These are phyloP conservation scores for Myotis daubentonii DNA, from an alignment of 2,797 vertebrate genomes.

Conservation along the genomic window DNA sequence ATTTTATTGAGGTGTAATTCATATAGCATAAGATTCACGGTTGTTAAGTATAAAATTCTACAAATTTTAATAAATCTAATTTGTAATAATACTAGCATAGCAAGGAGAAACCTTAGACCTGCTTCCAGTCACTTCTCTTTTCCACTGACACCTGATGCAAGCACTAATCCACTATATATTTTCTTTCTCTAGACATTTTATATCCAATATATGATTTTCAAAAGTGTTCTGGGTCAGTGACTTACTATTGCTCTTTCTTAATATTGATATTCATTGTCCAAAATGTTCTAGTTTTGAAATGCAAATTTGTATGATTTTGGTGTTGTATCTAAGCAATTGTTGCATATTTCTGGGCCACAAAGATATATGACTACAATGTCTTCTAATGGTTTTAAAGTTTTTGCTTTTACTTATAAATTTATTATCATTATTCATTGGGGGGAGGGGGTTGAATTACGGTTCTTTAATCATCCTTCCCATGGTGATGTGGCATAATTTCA, in stretches of 20 bases:
- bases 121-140: not conserved
- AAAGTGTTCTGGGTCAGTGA: not conserved
- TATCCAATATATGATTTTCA: not conserved
- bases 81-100: constrained; percentile 1
- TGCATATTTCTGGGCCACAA: not conserved
- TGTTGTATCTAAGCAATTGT: not conserved
- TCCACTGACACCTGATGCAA: not conserved
- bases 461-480: not conserved
- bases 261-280: not conserved
- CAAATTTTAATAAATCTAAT: constrained; percentile 9
- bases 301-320: not conserved
- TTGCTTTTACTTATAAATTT: not conserved
- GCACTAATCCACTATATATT: not conserved
- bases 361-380: not conserved
- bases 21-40: not conserved
- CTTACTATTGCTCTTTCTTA: not conserved
- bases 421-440: not conserved
- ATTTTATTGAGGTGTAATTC: not conserved
- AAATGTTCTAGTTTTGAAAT: constrained; percentile 9
- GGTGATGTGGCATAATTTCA: not conserved
- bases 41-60: not conserved
- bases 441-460: not conserved
- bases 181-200: not conserved
- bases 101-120: not conserved
- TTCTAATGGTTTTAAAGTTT: not conserved